These are phyloP conservation scores for Stegana nigrithorax DNA, from an alignment of 2,888 invertebrate species.

Conservation along the genomic window DNA sequence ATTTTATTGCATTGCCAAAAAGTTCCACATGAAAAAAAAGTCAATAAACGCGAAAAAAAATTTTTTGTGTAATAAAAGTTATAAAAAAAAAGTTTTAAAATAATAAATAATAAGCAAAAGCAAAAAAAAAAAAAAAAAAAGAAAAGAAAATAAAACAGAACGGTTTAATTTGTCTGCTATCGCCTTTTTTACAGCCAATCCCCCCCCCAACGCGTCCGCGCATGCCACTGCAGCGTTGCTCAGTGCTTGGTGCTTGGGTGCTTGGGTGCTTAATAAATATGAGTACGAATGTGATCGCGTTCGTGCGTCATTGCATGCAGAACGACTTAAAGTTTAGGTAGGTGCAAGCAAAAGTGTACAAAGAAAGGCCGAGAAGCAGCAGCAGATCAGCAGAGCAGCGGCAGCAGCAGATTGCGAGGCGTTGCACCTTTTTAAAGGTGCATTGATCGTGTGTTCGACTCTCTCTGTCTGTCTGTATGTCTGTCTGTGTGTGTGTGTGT, in stretches of 20 bases:
- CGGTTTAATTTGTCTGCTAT: too few relatives aligned
- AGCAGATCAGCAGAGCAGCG: neutral
- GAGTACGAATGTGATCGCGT: conserved; percentile 51
- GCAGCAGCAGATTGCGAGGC: conserved; percentile 37
- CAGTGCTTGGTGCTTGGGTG: too few relatives aligned
- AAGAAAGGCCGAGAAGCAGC: neutral
- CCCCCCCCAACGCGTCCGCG: too few relatives aligned
- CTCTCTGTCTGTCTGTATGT: conserved; percentile 29
- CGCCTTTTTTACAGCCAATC: too few relatives aligned
- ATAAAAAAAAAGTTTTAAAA: neutral
- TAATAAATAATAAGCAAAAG: too few relatives aligned
- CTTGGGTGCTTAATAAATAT: conserved; percentile 25
- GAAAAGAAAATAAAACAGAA: neutral
- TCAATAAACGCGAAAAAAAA: neutral
- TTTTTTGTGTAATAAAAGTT: neutral
- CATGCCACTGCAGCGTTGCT: too few relatives aligned
- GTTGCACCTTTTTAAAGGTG: conserved; percentile 58
- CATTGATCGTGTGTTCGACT: conserved; percentile 49
- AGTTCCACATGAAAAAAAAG: too few relatives aligned
- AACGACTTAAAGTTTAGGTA: neutral
- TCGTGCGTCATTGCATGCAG: conserved; percentile 54
- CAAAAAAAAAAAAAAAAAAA: neutral
- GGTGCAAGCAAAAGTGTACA: too few relatives aligned
- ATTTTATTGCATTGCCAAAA: too few relatives aligned
- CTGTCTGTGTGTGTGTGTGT: conserved; percentile 38